Conservation (phyloP, 2,888 invertebrate genomes). For the Pterostichus niger region DNA sequence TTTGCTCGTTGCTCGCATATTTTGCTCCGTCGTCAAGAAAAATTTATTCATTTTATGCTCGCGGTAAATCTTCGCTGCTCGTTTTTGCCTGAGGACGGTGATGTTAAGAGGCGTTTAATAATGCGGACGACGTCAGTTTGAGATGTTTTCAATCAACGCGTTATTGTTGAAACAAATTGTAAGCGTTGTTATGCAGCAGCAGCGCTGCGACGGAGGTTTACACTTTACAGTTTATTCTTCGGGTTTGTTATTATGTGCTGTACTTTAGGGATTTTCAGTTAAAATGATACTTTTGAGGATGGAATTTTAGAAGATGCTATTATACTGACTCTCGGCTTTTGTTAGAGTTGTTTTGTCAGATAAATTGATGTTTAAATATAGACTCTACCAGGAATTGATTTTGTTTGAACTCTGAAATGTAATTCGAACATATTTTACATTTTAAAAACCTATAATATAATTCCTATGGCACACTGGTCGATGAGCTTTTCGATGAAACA, state of each 20-base stretch:
- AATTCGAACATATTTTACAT: no score
- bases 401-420: not conserved
- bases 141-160: conserved; percentile 52
- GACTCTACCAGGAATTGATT: conserved; percentile 1
- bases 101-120: conserved; percentile 58
- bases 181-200: conserved; percentile 30
- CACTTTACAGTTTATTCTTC: not conserved
- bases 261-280: conserved; percentile 3
- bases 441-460: no score
- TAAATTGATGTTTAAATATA: not conserved
- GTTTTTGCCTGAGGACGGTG: not conserved
- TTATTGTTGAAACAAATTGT: conserved; percentile 50
- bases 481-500: no score
- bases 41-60: conserved; percentile 60
- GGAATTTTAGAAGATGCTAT: conserved; percentile 1
- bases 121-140: conserved; percentile 24
- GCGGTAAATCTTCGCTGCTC: conserved; percentile 48
- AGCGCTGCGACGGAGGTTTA: not conserved
- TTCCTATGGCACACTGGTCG: no score
- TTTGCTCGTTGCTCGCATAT: conserved; percentile 59
- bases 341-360: not conserved
- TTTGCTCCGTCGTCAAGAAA: conserved; percentile 49
- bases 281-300: conserved; percentile 24
- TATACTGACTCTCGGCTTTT: not conserved
- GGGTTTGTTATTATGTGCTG: not conserved